phyloP scores from a whole-genome alignment of 1,140 invertebrate genomes.

The Varroa destructor region DNA sequence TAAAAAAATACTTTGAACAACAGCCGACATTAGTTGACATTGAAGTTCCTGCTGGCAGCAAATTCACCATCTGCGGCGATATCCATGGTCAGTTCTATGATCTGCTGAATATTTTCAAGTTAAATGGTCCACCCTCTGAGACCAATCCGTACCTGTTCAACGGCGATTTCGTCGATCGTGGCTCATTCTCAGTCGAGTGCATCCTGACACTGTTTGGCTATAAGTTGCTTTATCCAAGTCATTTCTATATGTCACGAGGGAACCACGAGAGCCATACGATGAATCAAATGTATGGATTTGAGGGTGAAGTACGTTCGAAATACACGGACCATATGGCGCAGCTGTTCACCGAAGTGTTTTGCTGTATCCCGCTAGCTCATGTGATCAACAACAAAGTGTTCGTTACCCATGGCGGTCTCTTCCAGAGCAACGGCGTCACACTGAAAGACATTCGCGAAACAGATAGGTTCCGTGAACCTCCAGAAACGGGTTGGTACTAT shows the following conservation, averaged over 20 bases:
- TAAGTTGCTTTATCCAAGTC: conserved; percentile 87
- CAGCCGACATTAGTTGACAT: conserved; percentile 82
- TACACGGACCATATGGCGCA: conserved; percentile 77
- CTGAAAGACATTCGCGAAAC: conserved; percentile 75
- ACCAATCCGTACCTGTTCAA: conserved; percentile 96
- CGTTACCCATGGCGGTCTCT: conserved; percentile 89
- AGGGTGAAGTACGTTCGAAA: conserved; percentile 91
- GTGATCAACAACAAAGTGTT: conserved; percentile 81
- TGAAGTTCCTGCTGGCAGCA: conserved; percentile 58
- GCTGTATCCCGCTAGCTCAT: conserved; percentile 88
- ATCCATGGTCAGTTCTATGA: conserved; percentile 99
- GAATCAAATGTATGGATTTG: conserved; percentile 99
- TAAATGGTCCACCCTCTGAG: conserved; percentile 87
- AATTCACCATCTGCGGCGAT: conserved; percentile 99
- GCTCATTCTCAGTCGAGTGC: conserved; percentile 97
- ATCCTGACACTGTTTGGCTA: conserved; percentile 95
- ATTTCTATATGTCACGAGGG: conserved; percentile 97
- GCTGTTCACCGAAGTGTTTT: conserved; percentile 95
- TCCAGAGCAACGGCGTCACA: conserved; percentile 72
- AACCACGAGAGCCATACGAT: conserved; percentile 96
- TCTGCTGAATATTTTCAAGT: conserved; percentile 89
- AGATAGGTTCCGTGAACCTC: conserved; percentile 86
- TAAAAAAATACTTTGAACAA: conserved; percentile 66
- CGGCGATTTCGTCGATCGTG: conserved; percentile 97
- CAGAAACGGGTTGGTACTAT: conserved; percentile 62